phyloP scores from a whole-genome alignment of 37 sponge, comb jelly and placozoan genomes.

The Halisarca cf. caerulea region DNA sequence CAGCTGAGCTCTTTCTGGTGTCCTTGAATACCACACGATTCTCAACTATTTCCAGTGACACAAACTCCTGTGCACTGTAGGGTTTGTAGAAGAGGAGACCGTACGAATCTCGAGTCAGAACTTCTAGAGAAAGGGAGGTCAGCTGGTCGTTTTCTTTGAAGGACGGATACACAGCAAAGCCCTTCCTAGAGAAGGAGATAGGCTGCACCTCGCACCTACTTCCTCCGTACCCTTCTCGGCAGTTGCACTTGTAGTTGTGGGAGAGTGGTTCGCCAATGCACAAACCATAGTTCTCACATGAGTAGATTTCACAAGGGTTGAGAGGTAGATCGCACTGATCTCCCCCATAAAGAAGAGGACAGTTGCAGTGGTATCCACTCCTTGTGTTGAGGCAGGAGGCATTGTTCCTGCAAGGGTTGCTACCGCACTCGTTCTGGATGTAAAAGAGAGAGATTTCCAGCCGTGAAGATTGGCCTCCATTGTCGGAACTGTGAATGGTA shows the following conservation, averaged over 20 bases:
- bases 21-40: not conserved
- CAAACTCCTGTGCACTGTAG: not conserved
- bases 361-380: conserved; percentile 7
- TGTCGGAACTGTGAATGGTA: not conserved
- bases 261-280: not conserved
- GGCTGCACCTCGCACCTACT: not conserved
- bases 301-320: not conserved
- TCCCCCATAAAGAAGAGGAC: conserved; percentile 8
- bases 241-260: not conserved
- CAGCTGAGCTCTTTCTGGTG: not conserved
- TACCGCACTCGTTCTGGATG: not conserved
- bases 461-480: not conserved
- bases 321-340: not conserved
- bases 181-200: not conserved
- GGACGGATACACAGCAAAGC: not conserved
- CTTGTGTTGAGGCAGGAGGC: not conserved
- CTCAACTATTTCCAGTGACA: not conserved
- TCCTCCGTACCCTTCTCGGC: not conserved
- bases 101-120: not conserved
- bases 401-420: conserved; percentile 24
- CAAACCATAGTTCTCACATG: not conserved
- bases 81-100: conserved; percentile 9
- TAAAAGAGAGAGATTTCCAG: not conserved
- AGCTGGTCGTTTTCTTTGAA: not conserved
- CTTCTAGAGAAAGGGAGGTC: not conserved